These are phyloP conservation scores for Callitettix versicolor DNA, from an alignment of 1,140 invertebrate genomes.

Conservation along the genomic window DNA sequence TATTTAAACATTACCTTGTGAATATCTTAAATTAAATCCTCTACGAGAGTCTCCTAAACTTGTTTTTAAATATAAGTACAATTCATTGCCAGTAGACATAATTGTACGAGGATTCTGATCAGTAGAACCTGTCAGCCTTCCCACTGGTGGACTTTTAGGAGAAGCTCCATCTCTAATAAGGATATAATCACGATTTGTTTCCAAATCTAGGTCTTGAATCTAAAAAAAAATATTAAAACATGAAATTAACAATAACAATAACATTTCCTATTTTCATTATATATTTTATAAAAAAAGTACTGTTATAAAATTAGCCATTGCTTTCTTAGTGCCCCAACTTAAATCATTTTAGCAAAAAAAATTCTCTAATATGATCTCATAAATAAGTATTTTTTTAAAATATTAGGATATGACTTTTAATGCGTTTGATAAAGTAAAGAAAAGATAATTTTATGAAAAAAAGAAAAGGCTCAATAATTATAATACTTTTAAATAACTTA, in stretches of 20 bases:
- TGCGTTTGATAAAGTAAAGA: too few relatives aligned
- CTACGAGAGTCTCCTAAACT: slow-evolving; percentile 75
- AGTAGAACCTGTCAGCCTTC: slow-evolving; percentile 64
- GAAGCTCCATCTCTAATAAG: slow-evolving; percentile 80
- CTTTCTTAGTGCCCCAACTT: too few relatives aligned
- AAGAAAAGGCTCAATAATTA: too few relatives aligned
- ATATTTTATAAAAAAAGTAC: too few relatives aligned
- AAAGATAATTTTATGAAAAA: too few relatives aligned
- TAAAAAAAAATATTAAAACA: slow-evolving; percentile 25
- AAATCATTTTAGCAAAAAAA: too few relatives aligned
- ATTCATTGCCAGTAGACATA: slow-evolving; percentile 77
- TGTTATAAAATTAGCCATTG: too few relatives aligned
- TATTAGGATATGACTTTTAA: too few relatives aligned
- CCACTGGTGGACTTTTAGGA: slow-evolving; percentile 72
- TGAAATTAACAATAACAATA: neutral
- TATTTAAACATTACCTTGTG: slow-evolving; percentile 57
- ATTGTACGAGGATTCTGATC: slow-evolving; percentile 72
- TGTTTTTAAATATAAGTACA: slow-evolving; percentile 89
- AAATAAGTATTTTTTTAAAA: too few relatives aligned
- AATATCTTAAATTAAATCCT: slow-evolving; percentile 85
- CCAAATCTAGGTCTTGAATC: slow-evolving; percentile 82
- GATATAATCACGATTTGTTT: slow-evolving; percentile 74
- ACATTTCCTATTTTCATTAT: too few relatives aligned
- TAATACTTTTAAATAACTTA: too few relatives aligned
- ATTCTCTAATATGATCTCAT: too few relatives aligned